These are phyloP conservation scores for Betta splendens DNA, from an alignment of 2,797 vertebrate genomes.

Conservation along the genomic window DNA sequence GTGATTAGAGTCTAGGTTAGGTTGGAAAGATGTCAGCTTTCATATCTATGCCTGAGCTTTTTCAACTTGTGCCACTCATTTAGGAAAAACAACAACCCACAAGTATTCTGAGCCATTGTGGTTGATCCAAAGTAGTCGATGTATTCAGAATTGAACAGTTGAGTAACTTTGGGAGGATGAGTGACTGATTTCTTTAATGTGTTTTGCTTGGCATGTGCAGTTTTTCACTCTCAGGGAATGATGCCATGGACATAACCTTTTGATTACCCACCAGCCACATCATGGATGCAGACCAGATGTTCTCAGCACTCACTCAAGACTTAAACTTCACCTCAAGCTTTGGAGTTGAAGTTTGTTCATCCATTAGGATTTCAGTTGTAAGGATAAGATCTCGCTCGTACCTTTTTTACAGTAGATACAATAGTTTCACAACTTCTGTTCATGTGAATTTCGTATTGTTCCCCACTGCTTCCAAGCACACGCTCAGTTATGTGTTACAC, in stretches of 20 bases:
- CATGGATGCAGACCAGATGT: conserved; percentile 56
- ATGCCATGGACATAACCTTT: conserved; percentile 78
- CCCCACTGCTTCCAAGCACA: conserved; percentile 25
- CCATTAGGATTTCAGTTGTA: conserved; percentile 29
- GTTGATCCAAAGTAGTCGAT: conserved; percentile 68
- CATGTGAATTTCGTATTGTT: conserved; percentile 28
- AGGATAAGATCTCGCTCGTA: conserved; percentile 38
- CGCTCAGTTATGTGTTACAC: conserved; percentile 48
- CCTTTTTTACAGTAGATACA: conserved; percentile 3
- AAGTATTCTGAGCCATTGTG: conserved; percentile 75
- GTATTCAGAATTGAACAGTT: conserved; percentile 46
- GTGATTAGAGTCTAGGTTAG: conserved; percentile 54
- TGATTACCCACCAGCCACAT: conserved; percentile 77
- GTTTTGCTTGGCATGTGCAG: conserved; percentile 66
- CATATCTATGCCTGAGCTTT: conserved; percentile 56
- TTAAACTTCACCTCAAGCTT: conserved; percentile 36
- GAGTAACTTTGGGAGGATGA: conserved; percentile 49
- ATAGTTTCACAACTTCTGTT: conserved; percentile 26
- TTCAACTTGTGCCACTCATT: conserved; percentile 64
- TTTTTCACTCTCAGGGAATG: conserved; percentile 85
- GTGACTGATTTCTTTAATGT: conserved; percentile 33
- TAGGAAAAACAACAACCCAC: conserved; percentile 50
- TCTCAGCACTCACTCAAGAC: conserved; percentile 47
- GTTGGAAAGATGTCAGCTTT: conserved; percentile 46
- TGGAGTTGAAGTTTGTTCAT: conserved; percentile 31